phyloP scores from a whole-genome alignment of 2,113 vertebrate species.

The Lampris megalopsis region DNA sequence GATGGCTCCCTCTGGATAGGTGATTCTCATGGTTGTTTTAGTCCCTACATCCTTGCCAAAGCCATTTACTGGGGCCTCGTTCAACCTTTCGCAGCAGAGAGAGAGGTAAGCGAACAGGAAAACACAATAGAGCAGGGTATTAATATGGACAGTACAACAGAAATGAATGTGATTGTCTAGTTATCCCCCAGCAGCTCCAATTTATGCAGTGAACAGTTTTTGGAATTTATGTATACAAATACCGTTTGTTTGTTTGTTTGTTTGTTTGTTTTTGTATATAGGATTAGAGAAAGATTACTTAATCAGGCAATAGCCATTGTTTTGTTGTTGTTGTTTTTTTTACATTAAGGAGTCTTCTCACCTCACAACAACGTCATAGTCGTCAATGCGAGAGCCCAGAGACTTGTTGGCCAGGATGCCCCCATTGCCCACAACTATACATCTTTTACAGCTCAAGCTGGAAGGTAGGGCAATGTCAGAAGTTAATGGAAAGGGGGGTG shows the following conservation, averaged over 20 bases:
- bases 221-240: no score
- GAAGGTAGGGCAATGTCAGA: not conserved
- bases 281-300: no score
- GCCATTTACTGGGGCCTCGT: slow-evolving; percentile 92
- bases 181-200: no score
- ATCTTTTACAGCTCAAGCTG: slow-evolving; percentile 93
- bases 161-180: no score
- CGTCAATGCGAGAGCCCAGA: slow-evolving; percentile 92
- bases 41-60: slow-evolving; percentile 93
- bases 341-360: slow-evolving; percentile 72
- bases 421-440: slow-evolving; percentile 96
- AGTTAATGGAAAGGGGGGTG: slow-evolving; percentile 12
- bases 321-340: not conserved
- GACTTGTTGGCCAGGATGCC: slow-evolving; percentile 97
- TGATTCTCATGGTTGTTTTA: slow-evolving; percentile 97
- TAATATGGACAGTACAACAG: no score
- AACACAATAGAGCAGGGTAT: no score
- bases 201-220: no score
- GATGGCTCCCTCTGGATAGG: slow-evolving; percentile 97
- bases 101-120: not conserved
- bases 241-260: no score
- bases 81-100: slow-evolving; percentile 83
- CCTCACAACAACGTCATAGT: slow-evolving; percentile 95
- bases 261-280: no score
- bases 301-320: not conserved